Evolutionary conservation across 2,113 vertebrate genomes (phyloP).

Genomic region (Thinocorus orbignyianus): DNA sequence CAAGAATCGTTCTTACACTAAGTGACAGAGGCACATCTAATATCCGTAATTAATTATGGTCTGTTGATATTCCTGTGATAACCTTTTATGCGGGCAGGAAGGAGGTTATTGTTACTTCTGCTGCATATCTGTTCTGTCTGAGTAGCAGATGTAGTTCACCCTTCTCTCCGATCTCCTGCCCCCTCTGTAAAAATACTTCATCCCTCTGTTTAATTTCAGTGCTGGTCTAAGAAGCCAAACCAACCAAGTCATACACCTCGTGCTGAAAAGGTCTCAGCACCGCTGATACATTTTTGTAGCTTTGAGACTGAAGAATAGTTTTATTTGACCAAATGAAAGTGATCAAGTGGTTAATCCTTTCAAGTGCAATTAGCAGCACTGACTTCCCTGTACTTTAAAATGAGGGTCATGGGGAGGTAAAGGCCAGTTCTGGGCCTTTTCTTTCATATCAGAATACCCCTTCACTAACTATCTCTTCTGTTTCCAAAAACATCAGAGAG

Average conservation of each 20-base stretch:
- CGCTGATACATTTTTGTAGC: background rate
- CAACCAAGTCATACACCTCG: background rate
- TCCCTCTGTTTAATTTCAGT: background rate
- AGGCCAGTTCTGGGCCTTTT: conserved; percentile 36
- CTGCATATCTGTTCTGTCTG: background rate
- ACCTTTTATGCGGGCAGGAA: background rate
- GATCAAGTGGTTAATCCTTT: conserved; percentile 54
- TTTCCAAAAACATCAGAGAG: conserved; percentile 60
- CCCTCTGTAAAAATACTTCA: background rate
- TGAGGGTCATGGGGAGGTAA: conserved; percentile 57
- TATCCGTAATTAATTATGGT: background rate
- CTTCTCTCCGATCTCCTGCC: background rate
- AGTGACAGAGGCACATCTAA: background rate
- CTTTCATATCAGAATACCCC: conserved; percentile 16
- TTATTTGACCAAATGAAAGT: conserved; percentile 26
- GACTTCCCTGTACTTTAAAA: conserved; percentile 31
- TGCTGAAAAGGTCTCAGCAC: background rate
- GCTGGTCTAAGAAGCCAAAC: background rate
- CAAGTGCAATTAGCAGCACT: conserved; percentile 48
- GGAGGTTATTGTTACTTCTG: background rate
- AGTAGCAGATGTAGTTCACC: background rate
- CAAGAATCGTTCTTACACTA: background rate
- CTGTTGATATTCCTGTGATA: conserved; percentile 1
- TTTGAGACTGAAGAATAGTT: background rate
- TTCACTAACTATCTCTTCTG: conserved; percentile 24